A percentile compares a stretch with the other conserved stretches of the same genome.
phyloP scores from a whole-genome alignment of 2,113 vertebrate species.

The Pachyramphus minor region DNA sequence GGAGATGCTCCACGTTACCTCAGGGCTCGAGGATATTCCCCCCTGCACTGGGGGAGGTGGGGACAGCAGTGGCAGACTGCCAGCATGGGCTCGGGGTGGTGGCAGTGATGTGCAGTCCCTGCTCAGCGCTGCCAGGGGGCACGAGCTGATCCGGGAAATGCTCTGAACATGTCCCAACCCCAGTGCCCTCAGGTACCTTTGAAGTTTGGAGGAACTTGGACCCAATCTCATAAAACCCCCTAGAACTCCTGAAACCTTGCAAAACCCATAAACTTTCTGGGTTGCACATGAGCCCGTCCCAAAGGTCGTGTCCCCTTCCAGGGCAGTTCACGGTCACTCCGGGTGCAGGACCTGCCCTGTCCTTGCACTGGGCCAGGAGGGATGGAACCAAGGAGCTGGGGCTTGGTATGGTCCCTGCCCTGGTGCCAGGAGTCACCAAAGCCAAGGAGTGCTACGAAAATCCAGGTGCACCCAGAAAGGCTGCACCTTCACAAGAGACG shows the following conservation, averaged over 20 bases:
- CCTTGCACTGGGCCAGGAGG: neutral
- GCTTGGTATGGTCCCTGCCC: neutral
- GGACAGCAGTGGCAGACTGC: rapidly evolving
- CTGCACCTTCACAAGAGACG: neutral
- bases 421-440: neutral
- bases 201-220: neutral
- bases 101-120: neutral
- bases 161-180: rapidly evolving
- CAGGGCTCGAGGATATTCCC: neutral
- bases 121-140: rapidly evolving
- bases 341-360: neutral
- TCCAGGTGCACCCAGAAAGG: neutral
- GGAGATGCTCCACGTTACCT: neutral
- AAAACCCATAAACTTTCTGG: neutral
- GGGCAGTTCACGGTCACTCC: too few relatives aligned
- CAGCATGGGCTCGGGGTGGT: rapidly evolving
- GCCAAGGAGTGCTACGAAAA: neutral
- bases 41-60: rapidly evolving
- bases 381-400: neutral
- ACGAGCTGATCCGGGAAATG: neutral
- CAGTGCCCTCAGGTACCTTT: neutral
- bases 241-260: neutral
- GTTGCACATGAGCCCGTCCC: neutral
- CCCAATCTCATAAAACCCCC: neutral
- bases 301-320: neutral